Evolutionary conservation across 2,888 invertebrate genomes (phyloP).

Genomic region (Sclerodermus sp.): DNA sequence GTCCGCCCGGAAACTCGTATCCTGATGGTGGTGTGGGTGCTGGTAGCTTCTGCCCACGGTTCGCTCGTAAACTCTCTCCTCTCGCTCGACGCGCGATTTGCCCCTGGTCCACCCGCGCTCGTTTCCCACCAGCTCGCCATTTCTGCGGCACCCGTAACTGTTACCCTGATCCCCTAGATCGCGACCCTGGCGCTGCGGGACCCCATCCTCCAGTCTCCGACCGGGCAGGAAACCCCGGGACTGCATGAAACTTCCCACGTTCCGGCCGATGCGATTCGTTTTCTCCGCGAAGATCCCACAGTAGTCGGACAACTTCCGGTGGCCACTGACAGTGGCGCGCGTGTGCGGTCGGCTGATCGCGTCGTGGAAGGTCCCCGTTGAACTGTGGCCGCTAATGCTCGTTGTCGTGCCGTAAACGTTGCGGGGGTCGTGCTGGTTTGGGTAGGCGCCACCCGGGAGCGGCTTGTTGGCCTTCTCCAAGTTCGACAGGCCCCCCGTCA

Average conservation of each 20-base stretch:
- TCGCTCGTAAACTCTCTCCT: no score
- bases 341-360: neutral
- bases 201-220: slow-evolving; percentile 14
- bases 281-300: slow-evolving; percentile 48
- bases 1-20: slow-evolving; percentile 6
- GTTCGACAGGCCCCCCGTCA: slow-evolving; percentile 53
- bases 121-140: slow-evolving; percentile 25
- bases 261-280: slow-evolving; percentile 43
- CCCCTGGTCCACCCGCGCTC: slow-evolving; percentile 7
- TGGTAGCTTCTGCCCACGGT: slow-evolving; percentile 1
- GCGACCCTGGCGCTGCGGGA: no score
- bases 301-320: slow-evolving; percentile 42
- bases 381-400: neutral
- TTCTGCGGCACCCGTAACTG: slow-evolving; percentile 5
- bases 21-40: neutral
- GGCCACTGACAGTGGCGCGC: slow-evolving; percentile 5
- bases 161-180: neutral
- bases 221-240: slow-evolving; percentile 28
- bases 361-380: no score
- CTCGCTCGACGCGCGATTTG: no score
- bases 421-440: slow-evolving; percentile 46
- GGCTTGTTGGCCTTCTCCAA: slow-evolving; percentile 51
- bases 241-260: slow-evolving; percentile 44
- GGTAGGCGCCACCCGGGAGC: slow-evolving; percentile 46
- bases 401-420: slow-evolving; percentile 29